A percentile compares a stretch with the other conserved stretches of the same genome.
These are phyloP conservation scores for Xyrichtys novacula DNA, from an alignment of 2,797 vertebrate genomes.

Conservation along the genomic window DNA sequence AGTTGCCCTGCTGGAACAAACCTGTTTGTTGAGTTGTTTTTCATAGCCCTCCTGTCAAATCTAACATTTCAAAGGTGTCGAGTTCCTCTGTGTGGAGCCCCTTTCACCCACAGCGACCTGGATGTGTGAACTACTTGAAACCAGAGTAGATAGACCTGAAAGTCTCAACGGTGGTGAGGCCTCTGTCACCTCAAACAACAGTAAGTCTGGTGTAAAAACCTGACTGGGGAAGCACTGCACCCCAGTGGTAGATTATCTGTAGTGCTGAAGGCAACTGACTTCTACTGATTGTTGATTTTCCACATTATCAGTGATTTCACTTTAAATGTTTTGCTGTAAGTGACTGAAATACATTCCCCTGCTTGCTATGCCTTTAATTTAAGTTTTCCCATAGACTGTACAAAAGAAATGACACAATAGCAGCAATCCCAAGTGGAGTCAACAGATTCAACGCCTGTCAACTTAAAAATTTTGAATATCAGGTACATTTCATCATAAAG, in stretches of 20 bases:
- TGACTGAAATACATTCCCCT: too few species aligned
- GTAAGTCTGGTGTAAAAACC: background rate
- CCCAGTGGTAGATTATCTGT: slow-evolving; percentile 53
- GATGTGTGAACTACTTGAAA: slow-evolving; percentile 33
- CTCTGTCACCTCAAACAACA: background rate
- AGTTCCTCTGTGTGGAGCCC: background rate
- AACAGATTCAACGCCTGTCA: too few species aligned
- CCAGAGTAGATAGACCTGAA: slow-evolving; percentile 32
- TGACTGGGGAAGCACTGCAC: slow-evolving; percentile 48
- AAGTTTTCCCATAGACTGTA: too few species aligned
- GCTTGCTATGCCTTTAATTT: too few species aligned
- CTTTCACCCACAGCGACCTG: background rate
- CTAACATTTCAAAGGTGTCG: background rate
- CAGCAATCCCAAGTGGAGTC: too few species aligned
- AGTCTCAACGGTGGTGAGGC: background rate
- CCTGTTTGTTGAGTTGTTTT: slow-evolving; percentile 3
- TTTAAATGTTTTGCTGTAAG: too few species aligned
- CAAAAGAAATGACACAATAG: too few species aligned
- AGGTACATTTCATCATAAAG: too few species aligned
- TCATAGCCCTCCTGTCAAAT: background rate
- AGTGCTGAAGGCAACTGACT: slow-evolving; percentile 13
- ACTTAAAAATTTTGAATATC: too few species aligned
- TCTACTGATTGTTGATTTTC: background rate
- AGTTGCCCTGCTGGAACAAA: background rate
- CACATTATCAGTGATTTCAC: background rate